Evolutionary conservation across 2,113 vertebrate genomes (phyloP), one percentile per base, ranked within the genome.

Genomic region (Apistogramma diplotaenia): DNA sequence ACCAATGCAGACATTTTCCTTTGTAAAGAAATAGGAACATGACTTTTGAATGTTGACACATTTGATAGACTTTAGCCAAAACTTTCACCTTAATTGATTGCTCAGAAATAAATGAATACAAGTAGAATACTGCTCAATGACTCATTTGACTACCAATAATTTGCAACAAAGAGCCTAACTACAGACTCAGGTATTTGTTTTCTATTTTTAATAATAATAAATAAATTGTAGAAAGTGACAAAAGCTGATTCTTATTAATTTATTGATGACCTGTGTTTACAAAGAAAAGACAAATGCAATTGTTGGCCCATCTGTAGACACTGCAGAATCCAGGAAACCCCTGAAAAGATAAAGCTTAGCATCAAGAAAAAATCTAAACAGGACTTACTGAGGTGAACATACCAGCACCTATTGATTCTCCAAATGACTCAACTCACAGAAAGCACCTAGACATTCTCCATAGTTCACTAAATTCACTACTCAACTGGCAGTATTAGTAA

Each of bases 21-120:
- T 11, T 77, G 59, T 55, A 5, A 49, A 78, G 57, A 8, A 18
- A 40, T 40, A 40, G 1, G 43, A 49, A 55, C 31, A 25, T 56
- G 59, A 54, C 35, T 73, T 29, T 72, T 80, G 3, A 76, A 59
- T 65, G 51, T 49, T 19, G 54, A 85, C 70, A 79, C 67, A 78
- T 82, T 73, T 72, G 78, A 21, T 65, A 33, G 31, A 71, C 37
- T 74, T 77, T 8, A 7, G 43, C 3, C 16, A 25, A 79, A 83
- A 59, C 4, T n/a, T 83, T 65, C 11, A 12, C 75, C 11, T 56
- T 10, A 43, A 55, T 55, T 53, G 67, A 61, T 35, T 71, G 57
- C 13, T 83, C 19, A 77, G 13, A 58, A 53, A 60, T 25, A 6
- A 5, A 60, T 35, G 4, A 49, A 43, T 35, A 15, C 27, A 46